Conservation (phyloP, 2,113 vertebrate species). For the Enhydra lutris region DNA sequence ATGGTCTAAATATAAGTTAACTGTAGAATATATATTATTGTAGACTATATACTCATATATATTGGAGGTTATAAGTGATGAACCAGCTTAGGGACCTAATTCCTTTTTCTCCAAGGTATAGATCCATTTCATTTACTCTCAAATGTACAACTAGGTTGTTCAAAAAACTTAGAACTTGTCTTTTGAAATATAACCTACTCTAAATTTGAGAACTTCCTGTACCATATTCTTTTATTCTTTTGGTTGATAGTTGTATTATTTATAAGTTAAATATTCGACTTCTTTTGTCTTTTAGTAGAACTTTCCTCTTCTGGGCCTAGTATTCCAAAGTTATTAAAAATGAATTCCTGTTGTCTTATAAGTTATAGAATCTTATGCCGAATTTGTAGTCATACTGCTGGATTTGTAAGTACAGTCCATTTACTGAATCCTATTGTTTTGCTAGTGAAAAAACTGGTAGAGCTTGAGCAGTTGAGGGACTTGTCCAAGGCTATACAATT, state of each 20-base stretch:
- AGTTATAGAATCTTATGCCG: background rate
- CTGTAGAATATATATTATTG: background rate
- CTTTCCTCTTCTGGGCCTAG: background rate
- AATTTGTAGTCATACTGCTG: background rate
- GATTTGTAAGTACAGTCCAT: background rate
- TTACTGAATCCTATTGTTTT: background rate
- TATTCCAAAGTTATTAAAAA: background rate
- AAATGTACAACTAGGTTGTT: background rate
- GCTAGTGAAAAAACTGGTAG: background rate
- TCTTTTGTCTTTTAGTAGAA: background rate
- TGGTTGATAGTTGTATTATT: background rate
- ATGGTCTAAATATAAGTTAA: background rate
- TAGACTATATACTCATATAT: background rate
- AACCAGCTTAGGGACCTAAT: background rate
- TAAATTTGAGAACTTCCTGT: background rate
- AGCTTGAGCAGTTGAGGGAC: background rate
- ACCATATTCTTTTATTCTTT: background rate
- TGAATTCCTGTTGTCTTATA: background rate
- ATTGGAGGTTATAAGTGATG: background rate
- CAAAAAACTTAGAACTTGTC: background rate
- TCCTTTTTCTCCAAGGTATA: background rate
- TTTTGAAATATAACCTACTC: conserved; percentile 29
- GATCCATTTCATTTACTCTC: conserved; percentile 22
- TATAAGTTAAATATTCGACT: background rate
- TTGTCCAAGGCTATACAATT: background rate